Conservation (phyloP, 2,113 vertebrate species). For the Xenopus tropicalis region DNA sequence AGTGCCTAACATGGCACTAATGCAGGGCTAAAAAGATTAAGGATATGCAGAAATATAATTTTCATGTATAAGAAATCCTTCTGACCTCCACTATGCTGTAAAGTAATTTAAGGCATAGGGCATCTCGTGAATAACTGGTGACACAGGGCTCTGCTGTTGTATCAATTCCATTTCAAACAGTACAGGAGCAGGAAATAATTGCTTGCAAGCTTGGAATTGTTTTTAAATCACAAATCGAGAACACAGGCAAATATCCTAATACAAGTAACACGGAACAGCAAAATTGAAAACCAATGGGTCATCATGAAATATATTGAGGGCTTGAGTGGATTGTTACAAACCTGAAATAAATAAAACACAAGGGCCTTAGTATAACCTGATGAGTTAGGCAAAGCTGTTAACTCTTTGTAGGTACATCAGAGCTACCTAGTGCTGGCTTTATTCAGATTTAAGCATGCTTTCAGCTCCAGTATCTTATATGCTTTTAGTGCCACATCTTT, state of each 20-base stretch:
- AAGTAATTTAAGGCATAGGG: no score
- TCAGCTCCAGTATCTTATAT: no score
- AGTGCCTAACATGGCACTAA: no score
- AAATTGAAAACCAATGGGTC: conserved; percentile 1
- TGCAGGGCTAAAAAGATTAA: no score
- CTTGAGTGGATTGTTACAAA: background rate
- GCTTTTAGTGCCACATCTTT: no score
- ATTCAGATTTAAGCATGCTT: no score
- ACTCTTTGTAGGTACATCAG: background rate
- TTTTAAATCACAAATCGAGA: background rate
- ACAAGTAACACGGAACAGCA: background rate
- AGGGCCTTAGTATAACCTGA: background rate
- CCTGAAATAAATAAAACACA: background rate
- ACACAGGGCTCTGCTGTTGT: background rate
- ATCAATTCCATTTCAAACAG: background rate
- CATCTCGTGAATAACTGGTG: no score
- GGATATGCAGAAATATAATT: no score
- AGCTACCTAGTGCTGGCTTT: no score
- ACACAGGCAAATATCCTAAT: background rate
- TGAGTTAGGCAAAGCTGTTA: background rate
- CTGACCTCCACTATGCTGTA: no score
- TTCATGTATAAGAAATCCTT: no score
- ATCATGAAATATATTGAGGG: background rate
- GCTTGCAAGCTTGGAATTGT: background rate
- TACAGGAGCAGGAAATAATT: background rate